A percentile compares a stretch with the other conserved stretches of the same genome.
phyloP scores from a whole-genome alignment of 2,113 vertebrate genomes.

The Dunckerocampus dactyliophorus region DNA sequence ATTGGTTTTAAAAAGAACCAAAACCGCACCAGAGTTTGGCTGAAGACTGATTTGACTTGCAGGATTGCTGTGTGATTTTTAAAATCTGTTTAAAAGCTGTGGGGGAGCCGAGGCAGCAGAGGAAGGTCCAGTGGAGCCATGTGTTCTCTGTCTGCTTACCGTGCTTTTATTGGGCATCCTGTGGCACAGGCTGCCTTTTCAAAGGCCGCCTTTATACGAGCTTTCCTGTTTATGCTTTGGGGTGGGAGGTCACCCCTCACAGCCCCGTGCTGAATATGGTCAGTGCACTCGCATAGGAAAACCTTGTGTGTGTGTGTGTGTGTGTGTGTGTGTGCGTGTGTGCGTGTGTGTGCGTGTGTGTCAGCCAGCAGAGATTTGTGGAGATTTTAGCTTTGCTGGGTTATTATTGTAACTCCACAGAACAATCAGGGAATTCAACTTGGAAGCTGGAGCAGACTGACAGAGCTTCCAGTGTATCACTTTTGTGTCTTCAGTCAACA shows the following conservation, averaged over 20 bases:
- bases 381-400: conserved; percentile 33
- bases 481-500: conserved; percentile 29
- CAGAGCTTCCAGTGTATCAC: conserved; percentile 13
- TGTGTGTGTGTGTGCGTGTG: conserved; percentile 18
- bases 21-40: no score
- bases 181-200: conserved; percentile 67
- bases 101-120: conserved; percentile 43
- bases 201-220: conserved; percentile 70
- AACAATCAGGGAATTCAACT: conserved; percentile 24
- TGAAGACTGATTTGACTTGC: no score
- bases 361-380: conserved; percentile 24
- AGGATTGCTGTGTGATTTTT: conserved; percentile 7
- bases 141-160: conserved; percentile 68
- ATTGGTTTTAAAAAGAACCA: no score
- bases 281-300: conserved; percentile 54
- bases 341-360: conserved; percentile 32
- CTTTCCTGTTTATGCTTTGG: conserved; percentile 72
- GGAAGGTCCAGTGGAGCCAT: conserved; percentile 59
- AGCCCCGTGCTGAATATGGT: conserved; percentile 61
- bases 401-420: conserved; percentile 49
- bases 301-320: conserved; percentile 28
- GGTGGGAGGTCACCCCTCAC: conserved; percentile 67
- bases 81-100: conserved; percentile 30
- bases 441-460: conserved; percentile 16
- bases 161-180: conserved; percentile 72